Evolutionary conservation across 2,797 vertebrate species (phyloP).

Genomic region (Alectoris magna): DNA sequence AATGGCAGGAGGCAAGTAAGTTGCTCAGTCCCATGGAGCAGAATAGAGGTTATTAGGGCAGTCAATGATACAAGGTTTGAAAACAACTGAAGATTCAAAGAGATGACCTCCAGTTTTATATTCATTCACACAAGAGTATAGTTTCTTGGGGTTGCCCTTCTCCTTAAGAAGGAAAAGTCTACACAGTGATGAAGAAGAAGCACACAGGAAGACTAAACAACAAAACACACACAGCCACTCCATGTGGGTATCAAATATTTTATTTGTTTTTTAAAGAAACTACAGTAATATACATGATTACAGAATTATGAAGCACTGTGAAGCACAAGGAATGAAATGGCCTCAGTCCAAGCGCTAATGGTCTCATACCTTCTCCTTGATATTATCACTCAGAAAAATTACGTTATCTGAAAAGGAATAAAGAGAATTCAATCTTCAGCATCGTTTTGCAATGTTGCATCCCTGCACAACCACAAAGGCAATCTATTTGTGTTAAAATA

Average conservation of each 20-base stretch:
- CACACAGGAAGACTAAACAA: neutral
- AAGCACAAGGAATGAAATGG: conserved; percentile 40
- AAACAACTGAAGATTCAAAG: neutral
- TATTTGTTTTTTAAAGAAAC: conserved; percentile 76
- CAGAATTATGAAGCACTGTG: conserved; percentile 59
- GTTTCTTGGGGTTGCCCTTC: neutral
- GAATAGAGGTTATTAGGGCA: neutral
- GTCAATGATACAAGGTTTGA: neutral
- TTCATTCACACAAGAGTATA: neutral
- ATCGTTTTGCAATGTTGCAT: neutral
- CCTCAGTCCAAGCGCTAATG: neutral
- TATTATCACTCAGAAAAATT: conserved; percentile 90
- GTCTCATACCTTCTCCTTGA: conserved; percentile 84
- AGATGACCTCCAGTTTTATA: neutral
- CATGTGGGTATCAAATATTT: conserved; percentile 62
- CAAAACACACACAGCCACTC: neutral
- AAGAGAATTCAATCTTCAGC: conserved; percentile 18
- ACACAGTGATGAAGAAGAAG: neutral
- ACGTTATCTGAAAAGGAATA: conserved; percentile 90
- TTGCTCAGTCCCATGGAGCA: neutral
- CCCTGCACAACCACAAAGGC: neutral
- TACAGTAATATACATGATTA: conserved; percentile 64
- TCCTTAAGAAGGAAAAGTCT: neutral
- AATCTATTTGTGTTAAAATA: neutral
- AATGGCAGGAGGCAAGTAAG: neutral